Evolutionary conservation across 2,888 invertebrate genomes (phyloP).

Genomic region (Eremobia ochroleuca): DNA sequence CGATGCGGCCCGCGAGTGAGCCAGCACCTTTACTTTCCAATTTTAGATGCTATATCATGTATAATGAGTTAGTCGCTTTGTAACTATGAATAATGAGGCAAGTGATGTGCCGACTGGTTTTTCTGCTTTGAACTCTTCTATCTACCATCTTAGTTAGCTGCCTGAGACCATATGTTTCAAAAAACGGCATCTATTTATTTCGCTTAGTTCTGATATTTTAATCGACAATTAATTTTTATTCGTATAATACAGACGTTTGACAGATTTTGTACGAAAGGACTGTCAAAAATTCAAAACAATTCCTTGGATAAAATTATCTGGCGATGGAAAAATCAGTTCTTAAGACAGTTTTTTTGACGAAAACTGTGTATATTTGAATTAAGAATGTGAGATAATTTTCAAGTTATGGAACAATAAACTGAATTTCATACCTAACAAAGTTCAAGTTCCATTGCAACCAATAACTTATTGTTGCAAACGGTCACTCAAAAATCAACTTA

Average conservation of each 20-base stretch:
- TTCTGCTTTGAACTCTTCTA: background rate
- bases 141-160: background rate
- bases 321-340: too few relatives aligned
- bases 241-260: too few relatives aligned
- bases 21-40: conserved; percentile 82
- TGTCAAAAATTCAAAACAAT: too few relatives aligned
- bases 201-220: too few relatives aligned
- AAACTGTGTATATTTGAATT: background rate
- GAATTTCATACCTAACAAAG: background rate
- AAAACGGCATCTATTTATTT: background rate
- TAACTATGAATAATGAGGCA: conserved; percentile 55
- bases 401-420: background rate
- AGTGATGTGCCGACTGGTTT: conserved; percentile 16
- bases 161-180: background rate
- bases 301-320: too few relatives aligned
- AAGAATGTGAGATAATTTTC: background rate
- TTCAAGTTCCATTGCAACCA: background rate
- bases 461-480: background rate
- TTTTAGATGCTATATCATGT: conserved; percentile 74
- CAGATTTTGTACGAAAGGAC: too few relatives aligned
- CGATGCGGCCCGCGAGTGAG: conserved; percentile 45
- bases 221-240: too few relatives aligned
- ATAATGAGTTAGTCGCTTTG: conserved; percentile 58
- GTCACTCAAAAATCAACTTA: background rate
- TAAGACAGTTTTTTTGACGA: background rate